phyloP scores from a whole-genome alignment of 2,113 vertebrate species.

The Malurus cyaneus region DNA sequence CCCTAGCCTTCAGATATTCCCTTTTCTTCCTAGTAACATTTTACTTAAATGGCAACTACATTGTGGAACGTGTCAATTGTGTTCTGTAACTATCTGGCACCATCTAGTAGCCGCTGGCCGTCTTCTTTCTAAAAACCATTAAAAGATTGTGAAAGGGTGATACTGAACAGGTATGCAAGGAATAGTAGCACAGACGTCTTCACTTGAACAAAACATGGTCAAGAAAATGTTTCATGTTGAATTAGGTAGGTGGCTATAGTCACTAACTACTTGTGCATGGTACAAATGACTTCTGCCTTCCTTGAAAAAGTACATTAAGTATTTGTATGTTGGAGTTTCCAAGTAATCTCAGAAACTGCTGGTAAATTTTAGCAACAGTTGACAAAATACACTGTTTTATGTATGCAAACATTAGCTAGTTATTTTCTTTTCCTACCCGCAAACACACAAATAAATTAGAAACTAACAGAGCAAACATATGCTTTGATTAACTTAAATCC shows the following conservation, averaged over 20 bases:
- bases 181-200: neutral
- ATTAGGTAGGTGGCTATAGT: neutral
- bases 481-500: neutral
- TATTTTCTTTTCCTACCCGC: neutral
- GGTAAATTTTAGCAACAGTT: neutral
- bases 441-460: neutral
- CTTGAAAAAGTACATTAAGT: neutral
- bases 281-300: neutral
- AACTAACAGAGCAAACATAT: neutral
- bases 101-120: slow-evolving; percentile 23
- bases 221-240: neutral
- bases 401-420: neutral
- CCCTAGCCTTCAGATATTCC: neutral
- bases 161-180: neutral
- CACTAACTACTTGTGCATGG: neutral
- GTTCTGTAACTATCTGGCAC: slow-evolving; percentile 65
- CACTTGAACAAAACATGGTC: neutral
- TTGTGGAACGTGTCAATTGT: neutral
- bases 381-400: neutral
- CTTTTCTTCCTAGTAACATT: neutral
- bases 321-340: neutral
- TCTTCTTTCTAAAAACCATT: neutral
- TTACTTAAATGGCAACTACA: neutral
- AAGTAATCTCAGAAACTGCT: neutral
- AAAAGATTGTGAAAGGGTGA: neutral